Evolutionary conservation across 2,888 invertebrate genomes (phyloP).

Genomic region (Caenorhabditis doughertyi): DNA sequence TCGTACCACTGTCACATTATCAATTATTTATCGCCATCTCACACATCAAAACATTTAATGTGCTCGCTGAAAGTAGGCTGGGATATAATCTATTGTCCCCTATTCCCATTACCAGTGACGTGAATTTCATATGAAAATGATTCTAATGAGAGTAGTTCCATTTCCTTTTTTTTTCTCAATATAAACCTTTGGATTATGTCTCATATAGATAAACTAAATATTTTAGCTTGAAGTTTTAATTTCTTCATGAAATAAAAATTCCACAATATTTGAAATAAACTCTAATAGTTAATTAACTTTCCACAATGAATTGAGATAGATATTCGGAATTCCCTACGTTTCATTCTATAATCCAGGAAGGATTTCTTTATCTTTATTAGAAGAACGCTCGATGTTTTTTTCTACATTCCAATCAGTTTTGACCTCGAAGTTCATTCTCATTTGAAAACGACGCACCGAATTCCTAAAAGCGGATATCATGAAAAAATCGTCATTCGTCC

Average conservation of each 20-base stretch:
- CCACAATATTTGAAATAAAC: too few species aligned
- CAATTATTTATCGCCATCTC: slow-evolving; percentile 54
- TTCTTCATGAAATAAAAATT: too few species aligned
- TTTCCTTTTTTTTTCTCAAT: neutral
- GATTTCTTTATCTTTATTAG: neutral
- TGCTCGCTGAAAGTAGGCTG: neutral
- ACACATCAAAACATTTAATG: slow-evolving; percentile 23
- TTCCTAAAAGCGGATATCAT: slow-evolving; percentile 33
- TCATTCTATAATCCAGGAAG: too few species aligned
- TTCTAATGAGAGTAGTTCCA: neutral
- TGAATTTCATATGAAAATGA: neutral
- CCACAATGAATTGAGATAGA: too few species aligned
- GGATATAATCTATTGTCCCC: slow-evolving; percentile 5
- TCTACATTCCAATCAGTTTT: slow-evolving; percentile 7
- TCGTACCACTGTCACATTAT: slow-evolving; percentile 54
- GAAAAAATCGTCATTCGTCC: slow-evolving; percentile 16
- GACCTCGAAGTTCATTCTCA: slow-evolving; percentile 38
- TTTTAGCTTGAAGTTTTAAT: too few species aligned
- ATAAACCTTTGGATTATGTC: too few species aligned
- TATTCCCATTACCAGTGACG: neutral
- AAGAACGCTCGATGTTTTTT: neutral
- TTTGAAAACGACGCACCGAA: slow-evolving; percentile 2
- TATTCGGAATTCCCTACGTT: too few species aligned
- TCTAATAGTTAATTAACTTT: too few species aligned
- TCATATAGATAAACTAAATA: neutral